Base-by-base conservation (phyloP, 2,797 vertebrate genomes). In the Pitangus sulphuratus region DNA sequence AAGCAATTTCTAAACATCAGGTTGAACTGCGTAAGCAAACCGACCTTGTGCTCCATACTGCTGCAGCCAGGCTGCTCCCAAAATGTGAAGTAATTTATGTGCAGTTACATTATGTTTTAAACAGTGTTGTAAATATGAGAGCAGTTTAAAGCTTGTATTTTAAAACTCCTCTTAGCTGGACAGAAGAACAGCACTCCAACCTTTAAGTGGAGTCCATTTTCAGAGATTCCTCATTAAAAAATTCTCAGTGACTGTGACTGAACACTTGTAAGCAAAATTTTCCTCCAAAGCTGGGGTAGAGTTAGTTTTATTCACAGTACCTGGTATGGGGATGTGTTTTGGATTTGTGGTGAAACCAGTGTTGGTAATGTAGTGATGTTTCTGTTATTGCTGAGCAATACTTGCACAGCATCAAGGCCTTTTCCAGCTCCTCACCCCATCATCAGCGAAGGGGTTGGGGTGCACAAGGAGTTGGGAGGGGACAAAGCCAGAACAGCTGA, bases 11-110 rank as follows among this genome's bases (percentile, higher is more conserved):
- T 71, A 91, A 94, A 78, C 69, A 84, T 53, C 85, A 95, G 83
- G 90, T 90, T 90, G 90, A 90, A 90, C 65, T 61, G 42, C 57
- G 53, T 57, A 95, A 94, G 90, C 70, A 95, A 94, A 89, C n/a
- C 9, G 60, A 40, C 57, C 70, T 92, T 69, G 61, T 33, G 66
- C 58, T 95, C 31, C 28, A 22, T 7, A 35, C 33, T 70, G 51
- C 66, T 78, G 61, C 74, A 92, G 57, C 61, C 61, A 90, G 50
- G 42, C 61, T 88, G 57, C 39, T 89, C 81, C 88, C 77, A 72
- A 88, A 70, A 94, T 20, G 22, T 50, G 33, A 81, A 88, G 72
- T 68, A 75, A 91, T 92, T 78, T 84, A 92, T 50, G 19, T 65
- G 68, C 50, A 76, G 70, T 62, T 76, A 89, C 20, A 42, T n/a